Evolutionary conservation across 2,113 vertebrate genomes (phyloP), one percentile per base, ranked within the genome.

Genomic region (Maccullochella peelii): DNA sequence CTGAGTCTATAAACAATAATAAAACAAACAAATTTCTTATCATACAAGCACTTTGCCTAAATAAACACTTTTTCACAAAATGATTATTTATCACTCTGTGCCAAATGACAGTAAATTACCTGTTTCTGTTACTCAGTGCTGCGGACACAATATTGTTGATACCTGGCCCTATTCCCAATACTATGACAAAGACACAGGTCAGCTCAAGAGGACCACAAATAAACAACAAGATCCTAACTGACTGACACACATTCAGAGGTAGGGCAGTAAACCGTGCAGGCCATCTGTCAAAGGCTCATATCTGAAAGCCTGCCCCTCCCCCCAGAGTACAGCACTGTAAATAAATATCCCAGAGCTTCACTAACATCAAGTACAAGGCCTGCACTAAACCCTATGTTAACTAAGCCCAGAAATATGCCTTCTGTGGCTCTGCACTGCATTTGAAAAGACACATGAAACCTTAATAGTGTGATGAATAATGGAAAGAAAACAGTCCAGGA

Each of bases 201-300:
- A 76, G 49, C 55, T 72, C 61, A 72, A 58, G 21, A 83, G n/a
- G 33, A 42, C 20, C 58, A 77, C 47, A 68, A 20, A 84, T 61
- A 88, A 83, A 85, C 25, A 83, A 68, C 21, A 87, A 66, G 59
- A 83, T 70, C 62, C 59, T 30, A 18, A 69, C 57, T 23, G 74
- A 89, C 44, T 89, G 90, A 88, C 87, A 92, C 86, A 90, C 77
- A 88, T 89, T 92, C 81, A 80, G 73, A 89, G 84, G 84, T 87
- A 86, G 87, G 58, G 55, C 73, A 77, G 81, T 87, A 89, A 90
- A 88, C 59, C 78, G 0, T 47, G 63, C 68, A 68, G 36, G 36
- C 94, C 94, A 94, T 93, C 93, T 94, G 94, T 93, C 86, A 75
- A 78, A 84, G 2, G 11, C 62, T 90, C 87, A 83, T 73, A 90